A percentile compares a stretch with the other conserved stretches of the same genome.
phyloP scores from a whole-genome alignment of 2,888 invertebrate species.

The Heterodera filipjevi region DNA sequence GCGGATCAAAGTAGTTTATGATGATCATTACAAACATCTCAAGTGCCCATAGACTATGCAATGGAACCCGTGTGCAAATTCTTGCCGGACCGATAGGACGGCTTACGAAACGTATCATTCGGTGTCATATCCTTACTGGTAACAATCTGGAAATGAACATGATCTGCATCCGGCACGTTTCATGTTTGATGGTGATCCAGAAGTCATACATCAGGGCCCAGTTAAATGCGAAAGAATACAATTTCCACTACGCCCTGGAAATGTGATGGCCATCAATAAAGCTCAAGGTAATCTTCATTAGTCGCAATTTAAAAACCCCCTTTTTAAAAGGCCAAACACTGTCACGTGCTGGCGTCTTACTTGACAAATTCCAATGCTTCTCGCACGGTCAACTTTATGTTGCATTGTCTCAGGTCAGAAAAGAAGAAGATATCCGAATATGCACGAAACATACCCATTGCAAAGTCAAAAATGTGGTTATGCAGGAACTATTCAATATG shows the following conservation, averaged over 20 bases:
- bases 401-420: conserved; percentile 9
- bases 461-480: background rate
- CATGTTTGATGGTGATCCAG: background rate
- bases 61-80: too few relatives aligned
- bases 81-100: too few relatives aligned
- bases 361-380: conserved; percentile 6
- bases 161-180: background rate
- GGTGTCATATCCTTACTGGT: too few relatives aligned
- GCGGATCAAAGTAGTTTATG: background rate
- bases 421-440: background rate
- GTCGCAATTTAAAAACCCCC: background rate
- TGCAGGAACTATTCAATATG: background rate
- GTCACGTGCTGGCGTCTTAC: background rate
- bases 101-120: too few relatives aligned
- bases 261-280: conserved; percentile 32
- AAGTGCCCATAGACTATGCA: too few relatives aligned
- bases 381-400: conserved; percentile 29
- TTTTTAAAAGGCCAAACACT: conserved; percentile 15
- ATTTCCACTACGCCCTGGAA: conserved; percentile 19
- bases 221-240: conserved; percentile 17
- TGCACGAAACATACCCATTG: background rate
- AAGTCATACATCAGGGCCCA: background rate
- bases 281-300: conserved; percentile 6
- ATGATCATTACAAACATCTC: too few relatives aligned
- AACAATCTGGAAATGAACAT: too few relatives aligned